Conservation (phyloP, 2,797 vertebrate species). For the Notoglanidium macrostoma region DNA sequence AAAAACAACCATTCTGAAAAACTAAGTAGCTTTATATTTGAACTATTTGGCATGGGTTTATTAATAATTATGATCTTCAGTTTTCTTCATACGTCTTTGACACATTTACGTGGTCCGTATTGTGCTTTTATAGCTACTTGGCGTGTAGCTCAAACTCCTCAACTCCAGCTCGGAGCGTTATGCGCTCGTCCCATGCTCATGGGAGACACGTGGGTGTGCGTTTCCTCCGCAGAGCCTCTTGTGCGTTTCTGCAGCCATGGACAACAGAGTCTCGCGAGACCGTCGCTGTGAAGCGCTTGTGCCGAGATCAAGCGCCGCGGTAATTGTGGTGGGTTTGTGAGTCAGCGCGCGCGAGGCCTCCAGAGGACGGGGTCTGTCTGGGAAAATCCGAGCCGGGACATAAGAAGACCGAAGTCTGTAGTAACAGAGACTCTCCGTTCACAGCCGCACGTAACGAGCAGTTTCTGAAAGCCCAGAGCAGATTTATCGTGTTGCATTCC, state of each 20-base stretch:
- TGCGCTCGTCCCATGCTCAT: background rate
- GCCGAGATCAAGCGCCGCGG: conserved; percentile 32
- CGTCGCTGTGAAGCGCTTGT: conserved; percentile 19
- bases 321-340: conserved; percentile 10
- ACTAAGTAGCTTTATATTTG: background rate
- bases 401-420: background rate
- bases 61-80: background rate
- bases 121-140: background rate
- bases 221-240: conserved; percentile 5
- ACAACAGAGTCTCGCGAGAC: conserved; percentile 23
- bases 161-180: background rate
- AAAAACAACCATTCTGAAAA: background rate
- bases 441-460: background rate
- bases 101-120: background rate
- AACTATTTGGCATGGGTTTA: too few relatives aligned
- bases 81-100: background rate
- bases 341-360: background rate
- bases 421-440: background rate
- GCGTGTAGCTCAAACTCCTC: background rate
- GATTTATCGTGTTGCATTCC: background rate
- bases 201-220: background rate
- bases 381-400: background rate
- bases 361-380: background rate
- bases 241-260: conserved; percentile 30
- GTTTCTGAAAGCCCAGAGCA: background rate